These are phyloP conservation scores for Atherinomorus stipes DNA, from an alignment of 2,113 vertebrate genomes.

Conservation along the genomic window DNA sequence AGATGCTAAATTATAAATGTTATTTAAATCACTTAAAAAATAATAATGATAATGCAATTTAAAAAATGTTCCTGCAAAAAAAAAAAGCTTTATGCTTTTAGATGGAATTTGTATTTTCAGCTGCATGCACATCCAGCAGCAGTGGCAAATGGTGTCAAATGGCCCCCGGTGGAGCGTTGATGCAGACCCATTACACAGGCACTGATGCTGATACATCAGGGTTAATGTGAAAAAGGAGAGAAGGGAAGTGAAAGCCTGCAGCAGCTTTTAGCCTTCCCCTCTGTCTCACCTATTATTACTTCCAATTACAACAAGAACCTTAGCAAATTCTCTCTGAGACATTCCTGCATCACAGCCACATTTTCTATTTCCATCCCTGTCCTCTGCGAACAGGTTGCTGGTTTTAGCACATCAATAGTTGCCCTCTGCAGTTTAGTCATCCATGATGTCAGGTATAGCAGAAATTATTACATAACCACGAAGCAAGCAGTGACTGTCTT, in stretches of 20 bases:
- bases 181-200: neutral
- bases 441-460: no score
- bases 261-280: slow-evolving; percentile 17
- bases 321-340: neutral
- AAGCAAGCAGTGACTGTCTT: no score
- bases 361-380: neutral
- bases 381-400: neutral
- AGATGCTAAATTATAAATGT: no score
- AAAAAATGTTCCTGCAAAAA: neutral
- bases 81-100: neutral
- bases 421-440: no score
- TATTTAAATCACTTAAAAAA: neutral
- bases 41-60: no score
- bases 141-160: slow-evolving; percentile 30
- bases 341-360: neutral
- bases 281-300: slow-evolving; percentile 17
- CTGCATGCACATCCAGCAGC: neutral
- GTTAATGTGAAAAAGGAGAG: slow-evolving; percentile 30
- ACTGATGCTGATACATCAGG: slow-evolving; percentile 25
- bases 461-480: no score
- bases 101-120: slow-evolving; percentile 6
- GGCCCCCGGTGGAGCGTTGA: slow-evolving; percentile 36
- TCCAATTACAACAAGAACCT: slow-evolving; percentile 2
- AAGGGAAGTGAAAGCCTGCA: slow-evolving; percentile 7
- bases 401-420: no score